A percentile compares a stretch with the other conserved stretches of the same genome.
These are phyloP conservation scores for Bedellia somnulentella DNA, from an alignment of 2,888 invertebrate genomes.

Conservation along the genomic window DNA sequence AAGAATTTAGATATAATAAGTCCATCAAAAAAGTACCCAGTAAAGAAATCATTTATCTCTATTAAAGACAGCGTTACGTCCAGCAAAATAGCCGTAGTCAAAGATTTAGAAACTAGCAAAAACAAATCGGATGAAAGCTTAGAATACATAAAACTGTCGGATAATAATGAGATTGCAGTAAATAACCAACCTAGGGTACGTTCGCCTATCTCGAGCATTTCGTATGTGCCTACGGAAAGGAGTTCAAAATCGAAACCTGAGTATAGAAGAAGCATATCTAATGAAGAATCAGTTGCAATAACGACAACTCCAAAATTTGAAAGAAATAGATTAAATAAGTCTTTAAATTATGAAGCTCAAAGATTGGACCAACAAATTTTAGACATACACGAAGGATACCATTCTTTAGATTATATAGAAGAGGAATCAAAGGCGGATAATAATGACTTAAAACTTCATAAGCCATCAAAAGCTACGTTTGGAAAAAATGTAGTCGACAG, in stretches of 20 bases:
- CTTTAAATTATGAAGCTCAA: conserved; percentile 49
- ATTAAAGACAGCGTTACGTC: conserved; percentile 36
- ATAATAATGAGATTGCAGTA: conserved; percentile 49
- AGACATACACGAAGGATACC: conserved; percentile 50
- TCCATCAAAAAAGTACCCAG: conserved; percentile 51
- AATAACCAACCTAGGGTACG: conserved; percentile 52
- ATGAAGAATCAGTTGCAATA: conserved; percentile 32
- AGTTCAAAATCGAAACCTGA: conserved; percentile 24
- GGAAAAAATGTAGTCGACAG: conserved; percentile 55
- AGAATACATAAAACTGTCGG: conserved; percentile 43
- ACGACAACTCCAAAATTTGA: conserved; percentile 44
- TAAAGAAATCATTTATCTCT: conserved; percentile 41
- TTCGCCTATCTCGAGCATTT: conserved; percentile 47
- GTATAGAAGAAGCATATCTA: conserved; percentile 38
- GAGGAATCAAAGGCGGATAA: conserved; percentile 20
- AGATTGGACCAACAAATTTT: conserved; percentile 51
- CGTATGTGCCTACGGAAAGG: conserved; percentile 41
- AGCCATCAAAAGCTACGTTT: conserved; percentile 40
- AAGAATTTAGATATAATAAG: conserved; percentile 46
- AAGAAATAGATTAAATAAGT: conserved; percentile 51
- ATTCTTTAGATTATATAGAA: conserved; percentile 47
- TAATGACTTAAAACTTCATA: conserved; percentile 29
- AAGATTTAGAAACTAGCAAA: conserved; percentile 48
- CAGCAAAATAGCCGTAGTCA: conserved; percentile 48
- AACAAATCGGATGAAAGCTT: conserved; percentile 44